Evolutionary conservation across 2,113 vertebrate species (phyloP), one percentile per base, ranked within the genome.

Genomic region (Urocolius indicus): DNA sequence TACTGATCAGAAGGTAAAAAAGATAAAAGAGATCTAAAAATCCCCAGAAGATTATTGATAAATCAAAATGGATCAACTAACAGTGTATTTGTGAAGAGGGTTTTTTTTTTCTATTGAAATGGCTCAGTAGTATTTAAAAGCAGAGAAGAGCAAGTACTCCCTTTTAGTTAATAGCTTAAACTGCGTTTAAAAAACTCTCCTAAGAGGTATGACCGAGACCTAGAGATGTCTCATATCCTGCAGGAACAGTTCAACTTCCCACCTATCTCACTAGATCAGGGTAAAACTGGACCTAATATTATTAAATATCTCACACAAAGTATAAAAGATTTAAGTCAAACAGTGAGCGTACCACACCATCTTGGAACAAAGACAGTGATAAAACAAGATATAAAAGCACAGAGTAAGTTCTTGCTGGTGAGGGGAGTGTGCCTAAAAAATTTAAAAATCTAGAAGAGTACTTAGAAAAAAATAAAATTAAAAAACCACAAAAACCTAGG

Each of bases 391-490:
- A 45, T 16, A 30, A 74, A 73, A 61, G 17, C 41, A 76, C 0
- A 2, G 7, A 66, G 2, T 23, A 89, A 87, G 9, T 3, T 1
- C 0, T 5, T 62, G 9, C 30, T 81, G 20, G 14, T 54, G 15
- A 77, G 9, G 69, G 61, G 5, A 43, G 16, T 8, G 2, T 32
- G 18, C 46, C n/a, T 55, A 43, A 78, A 45, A 68, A 45, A 57
- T 10, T 8, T 27, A 49, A 6, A 84, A 13, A 38, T 46, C 57
- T 24, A 49, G 9, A 84, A 22, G 0, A 45, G 6, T 7, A 68
- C 18, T 49, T 4, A 62, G 66, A 38, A 9, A 26, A 4, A 71
- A 68, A n/a, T n/a, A n/a, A n/a, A n/a, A n/a, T n/a, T n/a, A n/a
- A 11, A 23, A 67, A 15, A 49, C 38, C 38, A 41, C 38, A 43